A percentile compares a stretch with the other conserved stretches of the same genome.
These are phyloP conservation scores for Corynorhinus townsendii DNA, from an alignment of 2,113 vertebrate species.

Conservation along the genomic window DNA sequence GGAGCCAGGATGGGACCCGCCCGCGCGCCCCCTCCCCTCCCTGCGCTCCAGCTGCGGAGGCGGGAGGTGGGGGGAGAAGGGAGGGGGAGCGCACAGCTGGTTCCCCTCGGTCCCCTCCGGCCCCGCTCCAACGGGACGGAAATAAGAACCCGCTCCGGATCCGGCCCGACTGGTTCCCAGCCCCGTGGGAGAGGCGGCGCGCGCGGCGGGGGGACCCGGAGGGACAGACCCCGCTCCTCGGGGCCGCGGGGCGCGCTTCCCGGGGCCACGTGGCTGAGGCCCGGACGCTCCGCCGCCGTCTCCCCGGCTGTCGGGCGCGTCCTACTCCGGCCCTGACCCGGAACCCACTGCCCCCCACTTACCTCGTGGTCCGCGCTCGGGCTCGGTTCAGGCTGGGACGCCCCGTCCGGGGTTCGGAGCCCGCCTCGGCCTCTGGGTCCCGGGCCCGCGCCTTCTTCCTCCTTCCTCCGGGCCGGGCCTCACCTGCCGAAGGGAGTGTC, in stretches of 20 bases:
- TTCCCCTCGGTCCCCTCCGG: not conserved
- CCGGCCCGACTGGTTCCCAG: not conserved
- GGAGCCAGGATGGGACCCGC: accelerated
- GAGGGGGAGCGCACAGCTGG: not conserved
- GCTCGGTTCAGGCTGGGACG: not conserved
- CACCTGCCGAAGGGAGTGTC: conserved; percentile 45
- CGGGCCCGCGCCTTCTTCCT: not conserved
- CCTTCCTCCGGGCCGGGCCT: not conserved
- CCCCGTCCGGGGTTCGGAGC: not conserved
- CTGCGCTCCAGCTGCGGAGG: not conserved
- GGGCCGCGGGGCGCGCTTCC: not conserved
- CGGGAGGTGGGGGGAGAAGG: not conserved
- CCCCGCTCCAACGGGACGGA: not conserved
- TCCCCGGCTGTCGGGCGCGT: not conserved
- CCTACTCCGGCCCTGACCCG: not conserved
- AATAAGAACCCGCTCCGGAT: not conserved
- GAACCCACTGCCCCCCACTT: not conserved
- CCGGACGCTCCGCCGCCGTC: not conserved
- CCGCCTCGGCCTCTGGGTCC: not conserved
- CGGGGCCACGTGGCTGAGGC: conserved; percentile 22
- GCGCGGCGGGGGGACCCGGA: not conserved
- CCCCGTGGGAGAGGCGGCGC: not conserved
- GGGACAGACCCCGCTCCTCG: not conserved
- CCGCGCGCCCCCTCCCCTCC: not conserved
- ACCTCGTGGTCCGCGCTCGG: not conserved